Percentiles rank a stretch among this genome's conserved stretches.
phyloP scores from a whole-genome alignment of 1,140 invertebrate genomes.

The Trichoplusia ni region DNA sequence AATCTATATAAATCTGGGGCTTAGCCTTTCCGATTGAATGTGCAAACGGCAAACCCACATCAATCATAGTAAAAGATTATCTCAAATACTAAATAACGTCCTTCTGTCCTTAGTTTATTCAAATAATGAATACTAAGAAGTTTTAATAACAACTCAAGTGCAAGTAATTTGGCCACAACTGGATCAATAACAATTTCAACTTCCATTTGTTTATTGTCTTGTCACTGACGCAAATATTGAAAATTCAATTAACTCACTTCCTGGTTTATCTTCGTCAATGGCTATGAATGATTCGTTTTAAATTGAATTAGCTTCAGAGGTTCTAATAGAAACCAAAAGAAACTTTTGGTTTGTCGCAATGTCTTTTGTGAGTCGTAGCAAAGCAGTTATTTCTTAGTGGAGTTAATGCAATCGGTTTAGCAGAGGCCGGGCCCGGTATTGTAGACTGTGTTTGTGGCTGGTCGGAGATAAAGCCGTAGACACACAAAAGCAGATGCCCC shows the following conservation, averaged over 20 bases:
- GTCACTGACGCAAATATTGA: no score
- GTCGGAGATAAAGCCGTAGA: constrained; percentile 52
- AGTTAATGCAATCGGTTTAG: constrained; percentile 63
- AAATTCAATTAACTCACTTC: constrained; percentile 43
- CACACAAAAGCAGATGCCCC: constrained; percentile 58
- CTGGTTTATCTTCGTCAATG: constrained; percentile 28
- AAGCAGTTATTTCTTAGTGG: constrained; percentile 36
- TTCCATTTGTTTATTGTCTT: no score
- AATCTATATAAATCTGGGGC: constrained; percentile 37
- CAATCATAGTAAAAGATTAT: constrained; percentile 19
- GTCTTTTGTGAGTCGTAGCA: constrained; percentile 25
- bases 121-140: background rate
- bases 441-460: constrained; percentile 49
- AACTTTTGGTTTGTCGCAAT: constrained; percentile 28
- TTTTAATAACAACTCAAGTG: no score
- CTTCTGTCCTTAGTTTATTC: background rate
- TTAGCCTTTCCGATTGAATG: constrained; percentile 35
- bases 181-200: no score
- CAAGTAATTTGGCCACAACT: no score
- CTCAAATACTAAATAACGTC: constrained; percentile 1
- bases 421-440: constrained; percentile 37
- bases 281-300: constrained; percentile 49
- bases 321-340: constrained; percentile 32
- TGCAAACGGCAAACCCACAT: constrained; percentile 32
- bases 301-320: constrained; percentile 46